A percentile compares a stretch with the other conserved stretches of the same genome.
Conservation (phyloP, 2,888 invertebrate genomes). For the Agrochola circellaris region DNA sequence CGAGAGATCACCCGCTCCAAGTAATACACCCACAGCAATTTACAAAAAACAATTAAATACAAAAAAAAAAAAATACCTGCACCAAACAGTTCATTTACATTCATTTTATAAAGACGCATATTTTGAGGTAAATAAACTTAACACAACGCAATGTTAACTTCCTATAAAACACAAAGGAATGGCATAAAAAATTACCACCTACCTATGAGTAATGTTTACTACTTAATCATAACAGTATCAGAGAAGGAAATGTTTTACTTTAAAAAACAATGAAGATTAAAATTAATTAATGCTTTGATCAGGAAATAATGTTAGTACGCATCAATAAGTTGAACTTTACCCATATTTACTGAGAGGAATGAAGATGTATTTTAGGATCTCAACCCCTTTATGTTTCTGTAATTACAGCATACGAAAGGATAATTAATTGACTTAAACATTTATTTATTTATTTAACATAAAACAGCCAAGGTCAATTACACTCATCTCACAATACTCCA, state of each 20-base stretch:
- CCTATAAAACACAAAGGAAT: constrained; percentile 35
- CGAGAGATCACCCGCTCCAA: no score
- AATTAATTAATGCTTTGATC: background rate
- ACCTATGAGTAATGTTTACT: constrained; percentile 35
- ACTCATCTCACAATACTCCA: no score
- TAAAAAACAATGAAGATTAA: constrained; percentile 11
- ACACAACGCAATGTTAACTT: constrained; percentile 27
- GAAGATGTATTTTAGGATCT: background rate
- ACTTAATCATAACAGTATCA: constrained; percentile 4
- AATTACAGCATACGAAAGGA: no score
- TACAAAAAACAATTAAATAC: background rate
- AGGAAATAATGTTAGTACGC: background rate
- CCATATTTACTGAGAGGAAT: background rate
- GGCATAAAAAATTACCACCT: constrained; percentile 6
- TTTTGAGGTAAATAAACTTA: constrained; percentile 45
- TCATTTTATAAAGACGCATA: background rate
- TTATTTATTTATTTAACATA: no score
- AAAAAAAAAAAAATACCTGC: no score
- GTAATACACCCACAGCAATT: no score
- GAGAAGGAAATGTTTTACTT: background rate
- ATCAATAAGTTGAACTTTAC: background rate
- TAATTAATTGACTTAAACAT: no score
- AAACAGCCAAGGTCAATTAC: no score
- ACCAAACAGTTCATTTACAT: background rate
- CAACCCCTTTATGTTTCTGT: no score